Conservation (phyloP, 1,140 invertebrate genomes). For the Zaprionus tsacasi region DNA sequence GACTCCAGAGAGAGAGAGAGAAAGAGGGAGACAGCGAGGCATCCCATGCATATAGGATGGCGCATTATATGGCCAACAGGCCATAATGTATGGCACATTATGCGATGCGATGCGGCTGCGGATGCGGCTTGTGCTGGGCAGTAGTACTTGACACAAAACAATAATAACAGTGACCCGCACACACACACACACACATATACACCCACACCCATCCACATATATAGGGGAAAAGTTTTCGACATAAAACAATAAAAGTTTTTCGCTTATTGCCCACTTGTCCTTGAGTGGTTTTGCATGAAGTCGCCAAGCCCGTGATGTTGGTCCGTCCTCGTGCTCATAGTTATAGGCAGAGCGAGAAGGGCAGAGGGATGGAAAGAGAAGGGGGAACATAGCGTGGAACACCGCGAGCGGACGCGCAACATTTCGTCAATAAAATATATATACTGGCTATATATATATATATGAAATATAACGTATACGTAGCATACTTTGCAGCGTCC, state of each 20-base stretch:
- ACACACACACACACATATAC: conserved; percentile 26
- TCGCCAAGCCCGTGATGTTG: conserved; percentile 22
- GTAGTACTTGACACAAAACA: conserved; percentile 49
- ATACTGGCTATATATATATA: conserved; percentile 26
- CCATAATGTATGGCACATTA: conserved; percentile 72
- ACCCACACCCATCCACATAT: conserved; percentile 28
- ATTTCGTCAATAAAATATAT: conserved; percentile 75
- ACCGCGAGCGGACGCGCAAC: conserved; percentile 38
- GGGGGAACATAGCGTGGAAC: conserved; percentile 13
- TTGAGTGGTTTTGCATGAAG: conserved; percentile 78
- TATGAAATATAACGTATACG: conserved; percentile 55
- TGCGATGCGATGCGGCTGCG: conserved; percentile 42
- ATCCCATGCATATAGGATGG: conserved; percentile 71
- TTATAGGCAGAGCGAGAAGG: background rate
- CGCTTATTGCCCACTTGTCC: conserved; percentile 81
- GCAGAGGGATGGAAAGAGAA: background rate
- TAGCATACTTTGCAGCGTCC: conserved; percentile 47
- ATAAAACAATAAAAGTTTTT: conserved; percentile 82
- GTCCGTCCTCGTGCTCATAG: background rate
- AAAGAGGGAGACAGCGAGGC: conserved; percentile 2
- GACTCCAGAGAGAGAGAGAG: background rate
- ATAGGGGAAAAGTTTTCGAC: conserved; percentile 61
- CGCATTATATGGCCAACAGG: conserved; percentile 65
- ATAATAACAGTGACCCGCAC: conserved; percentile 19
- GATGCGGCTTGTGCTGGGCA: conserved; percentile 19